phyloP scores from a whole-genome alignment of 2,113 vertebrate species.

The Setophaga kirtlandii region DNA sequence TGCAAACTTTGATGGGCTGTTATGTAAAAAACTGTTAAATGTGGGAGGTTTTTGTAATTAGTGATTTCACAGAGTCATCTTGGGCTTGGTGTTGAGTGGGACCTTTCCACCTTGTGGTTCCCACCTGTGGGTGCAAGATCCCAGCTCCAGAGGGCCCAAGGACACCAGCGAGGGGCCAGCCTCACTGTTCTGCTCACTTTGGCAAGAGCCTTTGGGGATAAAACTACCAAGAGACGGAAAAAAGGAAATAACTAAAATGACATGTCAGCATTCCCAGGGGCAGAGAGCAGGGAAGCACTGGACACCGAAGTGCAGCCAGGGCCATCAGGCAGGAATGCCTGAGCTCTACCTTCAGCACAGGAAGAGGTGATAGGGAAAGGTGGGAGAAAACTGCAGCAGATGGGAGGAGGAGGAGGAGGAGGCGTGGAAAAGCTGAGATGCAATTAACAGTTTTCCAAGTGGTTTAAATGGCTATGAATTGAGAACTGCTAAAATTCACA shows the following conservation, averaged over 20 bases:
- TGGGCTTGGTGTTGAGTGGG: not conserved
- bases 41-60: not conserved
- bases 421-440: not conserved
- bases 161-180: not conserved
- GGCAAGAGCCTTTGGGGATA: not conserved
- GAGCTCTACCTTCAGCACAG: not conserved
- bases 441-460: conserved; percentile 13
- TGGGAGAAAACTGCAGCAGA: not conserved
- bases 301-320: not conserved
- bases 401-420: conserved; percentile 24
- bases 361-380: not conserved
- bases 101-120: not conserved
- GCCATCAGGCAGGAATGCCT: not conserved
- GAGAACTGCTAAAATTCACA: conserved; percentile 27
- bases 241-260: not conserved
- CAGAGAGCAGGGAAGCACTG: not conserved
- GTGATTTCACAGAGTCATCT: not conserved
- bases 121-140: not conserved
- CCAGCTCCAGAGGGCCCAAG: not conserved
- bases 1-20: not conserved
- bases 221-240: not conserved
- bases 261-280: fast-evolving
- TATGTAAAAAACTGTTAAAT: not conserved
- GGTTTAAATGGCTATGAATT: not conserved
- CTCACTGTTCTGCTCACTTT: not conserved